Percentiles rank a stretch among this genome's conserved stretches.
Evolutionary conservation across 1,140 invertebrate species (phyloP).

Genomic region (Bombus haemorrhoidalis): DNA sequence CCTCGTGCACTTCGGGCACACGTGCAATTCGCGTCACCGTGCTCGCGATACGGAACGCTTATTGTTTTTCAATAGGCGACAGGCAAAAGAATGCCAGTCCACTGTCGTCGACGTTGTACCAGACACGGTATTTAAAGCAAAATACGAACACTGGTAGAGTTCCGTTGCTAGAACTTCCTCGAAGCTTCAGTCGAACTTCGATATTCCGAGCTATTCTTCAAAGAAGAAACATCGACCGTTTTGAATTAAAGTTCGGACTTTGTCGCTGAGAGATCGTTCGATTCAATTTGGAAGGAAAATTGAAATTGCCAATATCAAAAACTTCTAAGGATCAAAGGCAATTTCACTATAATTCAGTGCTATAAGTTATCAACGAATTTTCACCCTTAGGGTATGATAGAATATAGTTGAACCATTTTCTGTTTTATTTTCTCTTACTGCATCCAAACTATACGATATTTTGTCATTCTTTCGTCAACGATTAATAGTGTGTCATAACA

Average conservation of each 20-base stretch:
- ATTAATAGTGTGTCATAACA: too few species aligned
- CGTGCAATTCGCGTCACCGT: slow-evolving; percentile 7
- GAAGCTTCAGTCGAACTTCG: background rate
- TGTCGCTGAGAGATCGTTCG: background rate
- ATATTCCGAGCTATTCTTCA: background rate
- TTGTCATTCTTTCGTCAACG: too few species aligned
- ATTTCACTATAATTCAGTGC: background rate
- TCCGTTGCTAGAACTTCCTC: background rate
- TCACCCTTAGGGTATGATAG: too few species aligned
- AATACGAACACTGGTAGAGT: background rate
- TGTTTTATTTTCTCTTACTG: too few species aligned
- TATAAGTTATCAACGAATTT: too few species aligned
- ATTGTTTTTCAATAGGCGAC: slow-evolving; percentile 33
- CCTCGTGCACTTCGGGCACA: slow-evolving; percentile 26
- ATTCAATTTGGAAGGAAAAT: background rate
- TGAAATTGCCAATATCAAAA: background rate
- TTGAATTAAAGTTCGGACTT: background rate
- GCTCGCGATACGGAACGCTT: slow-evolving; percentile 16
- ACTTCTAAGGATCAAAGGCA: background rate
- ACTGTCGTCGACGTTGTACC: background rate
- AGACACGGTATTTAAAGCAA: slow-evolving; percentile 10
- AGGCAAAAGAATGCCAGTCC: background rate
- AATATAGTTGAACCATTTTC: too few species aligned
- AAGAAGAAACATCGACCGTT: background rate
- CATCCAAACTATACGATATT: too few species aligned